Evolutionary conservation across 2,113 vertebrate species (phyloP), one percentile per base, ranked within the genome.

Genomic region (Dicerorhinus sumatrensis): DNA sequence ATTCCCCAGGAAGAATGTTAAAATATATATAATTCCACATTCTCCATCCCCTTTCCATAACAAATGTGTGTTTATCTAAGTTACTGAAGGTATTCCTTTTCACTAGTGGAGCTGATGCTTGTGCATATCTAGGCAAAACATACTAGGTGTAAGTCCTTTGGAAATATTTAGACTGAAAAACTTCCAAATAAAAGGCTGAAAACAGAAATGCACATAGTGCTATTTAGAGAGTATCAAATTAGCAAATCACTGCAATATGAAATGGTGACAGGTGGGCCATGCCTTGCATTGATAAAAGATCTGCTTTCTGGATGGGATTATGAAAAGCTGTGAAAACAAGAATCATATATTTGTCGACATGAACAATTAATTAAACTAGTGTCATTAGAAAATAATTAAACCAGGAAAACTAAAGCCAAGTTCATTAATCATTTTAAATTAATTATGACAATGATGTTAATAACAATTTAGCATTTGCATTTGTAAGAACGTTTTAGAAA

Each of bases 331-430:
- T 83, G 63, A 72, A 96, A 97, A 92, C 51, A 86, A 36, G 58
- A 98, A 96, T 83, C 60, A 84, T 76, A 27, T 91, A 93, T 86
- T 93, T 95, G 70, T 92, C 36, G 27, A 92, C 95, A 96, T 83
- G 92, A 97, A 91, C 87, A 93, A 87, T 97, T 97, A 97, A 98
- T 98, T 97, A 92, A 96, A 95, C 70, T 86, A 83, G 13, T 77
- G 39, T 97, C 54, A 31, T 96, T 98, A 98, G 87, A 94, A 97
- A 95, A 96, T 89, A 97, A 97, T 98, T 97, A 98, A 98, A 92
- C 73, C 63, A 95, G 63, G 70, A 97, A 96, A 95, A 94, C 77
- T 82, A 94, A 94, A 94, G 31, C 83, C 86, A 97, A 95, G 73
- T 86, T 95, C 90, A 97, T 98, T 92, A 94, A 96, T 98, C 89